Evolutionary conservation across 2,113 vertebrate species (phyloP).

Genomic region (Caracal caracal): DNA sequence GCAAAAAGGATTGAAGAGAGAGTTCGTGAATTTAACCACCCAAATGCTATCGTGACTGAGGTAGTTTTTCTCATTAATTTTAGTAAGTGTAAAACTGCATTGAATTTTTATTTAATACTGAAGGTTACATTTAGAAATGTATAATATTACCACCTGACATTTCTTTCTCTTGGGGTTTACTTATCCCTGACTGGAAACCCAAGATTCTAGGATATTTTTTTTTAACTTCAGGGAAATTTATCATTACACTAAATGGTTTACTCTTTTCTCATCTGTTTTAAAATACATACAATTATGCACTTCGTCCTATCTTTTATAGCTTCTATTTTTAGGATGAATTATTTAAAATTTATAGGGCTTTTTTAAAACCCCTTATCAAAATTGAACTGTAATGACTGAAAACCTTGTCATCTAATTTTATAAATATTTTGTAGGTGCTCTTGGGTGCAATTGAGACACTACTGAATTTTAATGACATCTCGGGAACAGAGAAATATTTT

Average conservation of each 20-base stretch:
- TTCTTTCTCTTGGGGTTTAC: not conserved
- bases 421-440: constrained; percentile 5
- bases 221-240: not conserved
- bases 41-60: not conserved
- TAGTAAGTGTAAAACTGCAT: constrained; percentile 6
- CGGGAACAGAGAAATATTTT: not conserved
- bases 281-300: not conserved
- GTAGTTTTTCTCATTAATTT: not conserved
- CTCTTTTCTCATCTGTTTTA: not conserved
- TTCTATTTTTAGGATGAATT: constrained; percentile 14
- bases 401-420: constrained; percentile 31
- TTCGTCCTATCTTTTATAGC: not conserved
- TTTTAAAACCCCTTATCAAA: constrained; percentile 16
- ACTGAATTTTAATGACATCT: constrained; percentile 10
- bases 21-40: not conserved
- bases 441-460: not conserved
- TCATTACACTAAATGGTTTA: not conserved
- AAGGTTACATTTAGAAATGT: not conserved
- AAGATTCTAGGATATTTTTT: not conserved
- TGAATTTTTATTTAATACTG: constrained; percentile 13
- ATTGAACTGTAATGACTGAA: constrained; percentile 7
- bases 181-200: not conserved
- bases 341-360: not conserved
- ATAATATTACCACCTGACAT: not conserved
- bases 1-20: not conserved